Percentiles rank a stretch among this genome's conserved stretches.
phyloP scores from a whole-genome alignment of 2,888 invertebrate species.

The Trissolcus japonicus region DNA sequence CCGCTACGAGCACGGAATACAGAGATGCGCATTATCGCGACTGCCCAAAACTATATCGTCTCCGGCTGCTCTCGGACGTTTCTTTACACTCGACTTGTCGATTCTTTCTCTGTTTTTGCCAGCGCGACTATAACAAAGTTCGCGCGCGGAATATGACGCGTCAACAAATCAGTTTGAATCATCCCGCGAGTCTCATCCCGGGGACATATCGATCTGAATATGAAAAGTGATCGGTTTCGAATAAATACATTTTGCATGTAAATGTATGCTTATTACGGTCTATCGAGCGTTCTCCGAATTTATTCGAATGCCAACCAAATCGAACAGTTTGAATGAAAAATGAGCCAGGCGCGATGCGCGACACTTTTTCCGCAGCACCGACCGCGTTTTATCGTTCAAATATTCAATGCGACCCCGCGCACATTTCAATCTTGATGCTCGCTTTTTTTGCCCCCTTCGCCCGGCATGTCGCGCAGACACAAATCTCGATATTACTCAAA shows the following conservation, averaged over 20 bases:
- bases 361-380: slow-evolving; percentile 54
- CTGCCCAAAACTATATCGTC: slow-evolving; percentile 52
- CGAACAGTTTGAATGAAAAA: slow-evolving; percentile 69
- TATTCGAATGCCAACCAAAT: slow-evolving; percentile 61
- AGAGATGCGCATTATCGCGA: slow-evolving; percentile 75
- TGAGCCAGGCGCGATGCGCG: slow-evolving; percentile 66
- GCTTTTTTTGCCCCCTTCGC: background rate
- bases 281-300: slow-evolving; percentile 62
- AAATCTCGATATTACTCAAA: too few species aligned
- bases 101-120: slow-evolving; percentile 1
- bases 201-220: slow-evolving; percentile 11
- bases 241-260: slow-evolving; percentile 67
- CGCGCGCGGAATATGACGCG: slow-evolving; percentile 18
- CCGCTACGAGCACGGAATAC: slow-evolving; percentile 73
- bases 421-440: slow-evolving; percentile 12
- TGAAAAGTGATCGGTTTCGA: slow-evolving; percentile 37
- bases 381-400: slow-evolving; percentile 42
- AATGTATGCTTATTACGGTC: slow-evolving; percentile 60
- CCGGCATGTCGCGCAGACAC: too few species aligned
- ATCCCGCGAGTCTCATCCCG: background rate
- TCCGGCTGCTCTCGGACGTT: slow-evolving; percentile 8
- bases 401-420: slow-evolving; percentile 41
- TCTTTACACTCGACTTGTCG: slow-evolving; percentile 56
- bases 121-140: background rate
- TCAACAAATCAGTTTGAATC: slow-evolving; percentile 10